Percentiles rank a stretch among this genome's conserved stretches.
phyloP scores from a whole-genome alignment of 1,140 invertebrate genomes.

The Neocloeon triangulifer region DNA sequence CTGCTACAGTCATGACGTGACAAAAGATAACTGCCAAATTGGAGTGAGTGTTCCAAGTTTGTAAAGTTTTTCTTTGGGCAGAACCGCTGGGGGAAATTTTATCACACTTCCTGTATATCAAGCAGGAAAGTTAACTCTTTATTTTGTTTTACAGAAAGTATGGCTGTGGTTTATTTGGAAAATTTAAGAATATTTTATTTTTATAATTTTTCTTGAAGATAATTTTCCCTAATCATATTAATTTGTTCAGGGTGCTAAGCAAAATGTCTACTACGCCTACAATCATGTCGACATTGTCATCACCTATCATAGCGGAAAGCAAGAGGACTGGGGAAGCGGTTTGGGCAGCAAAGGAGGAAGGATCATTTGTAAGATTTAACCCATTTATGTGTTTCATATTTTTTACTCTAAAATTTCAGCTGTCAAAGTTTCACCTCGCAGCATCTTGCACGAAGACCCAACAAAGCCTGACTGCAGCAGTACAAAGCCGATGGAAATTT shows the following conservation, averaged over 20 bases:
- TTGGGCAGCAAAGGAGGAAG: constrained; percentile 62
- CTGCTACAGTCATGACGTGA: too few relatives aligned
- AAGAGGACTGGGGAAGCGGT: constrained; percentile 61
- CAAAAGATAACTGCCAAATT: too few relatives aligned
- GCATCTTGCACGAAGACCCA: constrained; percentile 37
- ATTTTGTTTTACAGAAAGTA: constrained; percentile 10
- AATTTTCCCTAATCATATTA: constrained; percentile 10
- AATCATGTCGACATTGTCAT: constrained; percentile 92
- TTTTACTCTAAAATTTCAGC: constrained; percentile 23
- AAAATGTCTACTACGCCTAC: constrained; percentile 72
- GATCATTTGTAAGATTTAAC: constrained; percentile 64
- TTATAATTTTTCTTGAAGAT: constrained; percentile 3
- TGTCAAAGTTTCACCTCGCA: constrained; percentile 54
- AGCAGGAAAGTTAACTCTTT: too few relatives aligned
- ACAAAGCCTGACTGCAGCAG: constrained; percentile 25
- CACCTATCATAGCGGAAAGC: constrained; percentile 69
- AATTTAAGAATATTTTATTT: constrained; percentile 5
- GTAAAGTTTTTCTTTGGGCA: too few relatives aligned
- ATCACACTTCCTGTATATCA: too few relatives aligned
- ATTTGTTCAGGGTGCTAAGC: too few relatives aligned
- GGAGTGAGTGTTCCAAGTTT: too few relatives aligned
- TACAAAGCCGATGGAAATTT: constrained; percentile 39
- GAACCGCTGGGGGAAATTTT: too few relatives aligned
- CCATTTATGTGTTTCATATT: too few relatives aligned
- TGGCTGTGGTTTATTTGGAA: constrained; percentile 9